Conservation (phyloP, 2,113 vertebrate species). For the Galbula dea region DNA sequence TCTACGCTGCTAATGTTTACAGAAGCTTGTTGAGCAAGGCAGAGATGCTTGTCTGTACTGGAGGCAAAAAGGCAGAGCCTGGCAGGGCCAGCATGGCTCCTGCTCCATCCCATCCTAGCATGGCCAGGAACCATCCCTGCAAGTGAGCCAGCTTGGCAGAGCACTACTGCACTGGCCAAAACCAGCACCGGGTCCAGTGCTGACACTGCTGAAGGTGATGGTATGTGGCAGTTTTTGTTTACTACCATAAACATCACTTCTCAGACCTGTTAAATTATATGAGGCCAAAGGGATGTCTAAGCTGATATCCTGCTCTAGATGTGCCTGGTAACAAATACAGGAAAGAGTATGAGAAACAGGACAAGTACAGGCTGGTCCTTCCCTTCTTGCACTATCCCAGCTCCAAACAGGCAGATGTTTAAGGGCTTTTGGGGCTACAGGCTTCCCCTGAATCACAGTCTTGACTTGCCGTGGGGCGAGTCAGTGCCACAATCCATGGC, state of each 20-base stretch:
- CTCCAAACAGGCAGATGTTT: not conserved
- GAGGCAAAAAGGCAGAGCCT: not conserved
- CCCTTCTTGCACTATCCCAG: not conserved
- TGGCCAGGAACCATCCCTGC: not conserved
- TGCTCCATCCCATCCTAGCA: rapidly evolving
- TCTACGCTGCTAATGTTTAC: not conserved
- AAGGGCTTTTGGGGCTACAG: not conserved
- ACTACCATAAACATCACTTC: not conserved
- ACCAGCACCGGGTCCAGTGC: not conserved
- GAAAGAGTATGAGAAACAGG: not conserved
- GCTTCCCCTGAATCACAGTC: rapidly evolving
- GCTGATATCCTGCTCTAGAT: not conserved
- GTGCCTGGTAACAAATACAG: not conserved
- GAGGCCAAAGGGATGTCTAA: not conserved
- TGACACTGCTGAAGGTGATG: not conserved
- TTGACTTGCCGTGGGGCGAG: not conserved
- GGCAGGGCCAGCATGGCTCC: not conserved
- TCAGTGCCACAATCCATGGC: not conserved
- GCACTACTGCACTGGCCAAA: not conserved
- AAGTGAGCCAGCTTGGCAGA: not conserved
- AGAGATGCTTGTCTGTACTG: not conserved
- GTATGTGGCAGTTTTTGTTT: not conserved
- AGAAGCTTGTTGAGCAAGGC: not conserved
- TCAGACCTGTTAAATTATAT: not conserved
- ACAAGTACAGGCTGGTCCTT: conserved; percentile 12